Evolutionary conservation across 2,797 vertebrate species (phyloP).

Genomic region (Rhabdomys pumilio): DNA sequence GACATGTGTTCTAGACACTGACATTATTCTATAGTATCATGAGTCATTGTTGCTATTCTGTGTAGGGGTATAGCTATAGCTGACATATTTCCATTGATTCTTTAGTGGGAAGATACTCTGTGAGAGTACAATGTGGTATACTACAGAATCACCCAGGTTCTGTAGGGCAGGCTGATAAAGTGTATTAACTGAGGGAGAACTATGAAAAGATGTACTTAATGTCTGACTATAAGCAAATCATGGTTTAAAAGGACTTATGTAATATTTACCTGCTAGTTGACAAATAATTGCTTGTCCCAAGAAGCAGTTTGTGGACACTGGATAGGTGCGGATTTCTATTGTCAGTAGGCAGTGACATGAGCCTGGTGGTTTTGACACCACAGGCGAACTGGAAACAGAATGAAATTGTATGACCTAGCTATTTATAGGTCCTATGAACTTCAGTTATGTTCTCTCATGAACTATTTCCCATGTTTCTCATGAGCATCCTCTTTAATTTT

Average conservation of each 20-base stretch:
- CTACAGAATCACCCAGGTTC: background rate
- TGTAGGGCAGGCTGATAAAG: background rate
- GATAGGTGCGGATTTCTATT: background rate
- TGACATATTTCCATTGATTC: background rate
- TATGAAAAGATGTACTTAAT: background rate
- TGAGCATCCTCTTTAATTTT: background rate
- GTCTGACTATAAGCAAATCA: background rate
- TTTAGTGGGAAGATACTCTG: background rate
- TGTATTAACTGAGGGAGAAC: background rate
- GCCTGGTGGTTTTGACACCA: background rate
- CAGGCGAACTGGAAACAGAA: background rate
- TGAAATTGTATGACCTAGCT: background rate
- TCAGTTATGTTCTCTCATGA: background rate
- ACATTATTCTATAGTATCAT: background rate
- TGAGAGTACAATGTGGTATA: no score
- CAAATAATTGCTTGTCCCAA: constrained; percentile 1
- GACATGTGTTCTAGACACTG: rapidly evolving
- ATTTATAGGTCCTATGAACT: background rate
- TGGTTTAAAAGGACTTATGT: background rate
- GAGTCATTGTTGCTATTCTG: background rate
- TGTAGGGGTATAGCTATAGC: background rate
- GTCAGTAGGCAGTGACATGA: no score
- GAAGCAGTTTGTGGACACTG: background rate
- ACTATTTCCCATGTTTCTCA: background rate
- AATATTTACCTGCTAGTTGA: background rate